Conservation (phyloP, 2,113 vertebrate species). For the Gallinago media region DNA sequence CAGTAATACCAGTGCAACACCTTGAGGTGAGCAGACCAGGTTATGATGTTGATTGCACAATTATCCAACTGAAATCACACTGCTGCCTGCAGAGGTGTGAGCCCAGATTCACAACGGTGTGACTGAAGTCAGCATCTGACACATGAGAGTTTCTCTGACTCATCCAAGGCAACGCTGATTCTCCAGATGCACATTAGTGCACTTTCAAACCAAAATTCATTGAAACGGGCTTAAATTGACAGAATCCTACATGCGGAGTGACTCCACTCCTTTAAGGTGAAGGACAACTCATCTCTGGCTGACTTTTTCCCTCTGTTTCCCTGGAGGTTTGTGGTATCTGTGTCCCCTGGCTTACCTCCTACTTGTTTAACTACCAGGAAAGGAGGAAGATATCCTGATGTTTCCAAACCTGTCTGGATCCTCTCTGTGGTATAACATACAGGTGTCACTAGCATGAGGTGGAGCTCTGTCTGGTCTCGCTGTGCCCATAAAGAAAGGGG, state of each 20-base stretch:
- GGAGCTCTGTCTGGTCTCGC: not conserved
- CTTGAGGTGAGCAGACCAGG: not conserved
- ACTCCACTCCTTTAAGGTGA: not conserved
- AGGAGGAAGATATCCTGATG: not conserved
- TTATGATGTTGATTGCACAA: not conserved
- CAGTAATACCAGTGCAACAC: not conserved
- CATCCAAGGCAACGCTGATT: not conserved
- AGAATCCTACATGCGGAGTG: not conserved
- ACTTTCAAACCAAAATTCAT: not conserved
- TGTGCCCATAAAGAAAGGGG: not conserved
- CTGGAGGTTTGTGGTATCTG: not conserved
- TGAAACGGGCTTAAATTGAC: not conserved
- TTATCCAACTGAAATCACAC: not conserved
- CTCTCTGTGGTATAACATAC: not conserved
- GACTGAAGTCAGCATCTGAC: constrained; percentile 34
- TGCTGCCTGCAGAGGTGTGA: not conserved
- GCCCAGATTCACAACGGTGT: not conserved
- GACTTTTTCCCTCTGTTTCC: not conserved
- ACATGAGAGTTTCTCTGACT: constrained; percentile 34
- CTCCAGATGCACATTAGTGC: not conserved
- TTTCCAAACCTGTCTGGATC: not conserved
- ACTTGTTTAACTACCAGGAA: not conserved
- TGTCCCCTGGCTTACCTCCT: not conserved
- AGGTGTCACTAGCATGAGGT: not conserved
- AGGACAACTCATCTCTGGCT: not conserved